Evolutionary conservation across 2,888 invertebrate genomes (phyloP).

Genomic region (Cataglyphis albicans): DNA sequence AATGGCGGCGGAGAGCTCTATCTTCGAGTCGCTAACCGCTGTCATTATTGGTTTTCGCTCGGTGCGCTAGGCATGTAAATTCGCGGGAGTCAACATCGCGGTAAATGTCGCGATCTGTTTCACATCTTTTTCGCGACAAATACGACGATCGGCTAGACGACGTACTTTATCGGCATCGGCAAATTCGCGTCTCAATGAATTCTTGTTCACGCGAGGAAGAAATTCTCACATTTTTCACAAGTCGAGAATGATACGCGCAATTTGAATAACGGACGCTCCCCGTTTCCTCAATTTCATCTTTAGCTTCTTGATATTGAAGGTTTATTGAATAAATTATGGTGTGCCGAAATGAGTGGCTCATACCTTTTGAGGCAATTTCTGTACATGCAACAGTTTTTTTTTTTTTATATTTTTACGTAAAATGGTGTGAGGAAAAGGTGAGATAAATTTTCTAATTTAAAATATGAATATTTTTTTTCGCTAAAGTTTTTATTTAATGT

Average conservation of each 20-base stretch:
- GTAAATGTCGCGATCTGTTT: constrained; percentile 49
- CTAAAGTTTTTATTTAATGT: not conserved
- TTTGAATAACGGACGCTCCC: not conserved
- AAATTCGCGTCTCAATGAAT: constrained; percentile 34
- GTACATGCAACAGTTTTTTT: not conserved
- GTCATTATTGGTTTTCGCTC: constrained; percentile 69
- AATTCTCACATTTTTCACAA: not conserved
- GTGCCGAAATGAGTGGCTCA: not conserved
- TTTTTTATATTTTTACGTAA: not conserved
- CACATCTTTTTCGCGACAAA: constrained; percentile 46
- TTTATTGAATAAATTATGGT: not conserved
- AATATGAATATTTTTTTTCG: not conserved
- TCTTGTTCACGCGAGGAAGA: not conserved
- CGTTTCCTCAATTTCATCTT: not conserved
- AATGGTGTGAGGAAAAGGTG: not conserved
- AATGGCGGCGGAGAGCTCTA: constrained; percentile 45
- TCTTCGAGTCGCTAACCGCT: constrained; percentile 66
- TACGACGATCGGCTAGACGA: constrained; percentile 29
- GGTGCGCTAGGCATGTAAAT: constrained; percentile 62
- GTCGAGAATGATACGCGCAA: not conserved
- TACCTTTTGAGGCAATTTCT: not conserved
- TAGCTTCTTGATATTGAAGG: not conserved
- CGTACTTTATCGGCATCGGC: constrained; percentile 1
- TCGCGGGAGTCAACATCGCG: constrained; percentile 36
- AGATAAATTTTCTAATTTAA: not conserved